phyloP scores from a whole-genome alignment of 2,888 invertebrate species.

The Cataglyphis altisquamis region DNA sequence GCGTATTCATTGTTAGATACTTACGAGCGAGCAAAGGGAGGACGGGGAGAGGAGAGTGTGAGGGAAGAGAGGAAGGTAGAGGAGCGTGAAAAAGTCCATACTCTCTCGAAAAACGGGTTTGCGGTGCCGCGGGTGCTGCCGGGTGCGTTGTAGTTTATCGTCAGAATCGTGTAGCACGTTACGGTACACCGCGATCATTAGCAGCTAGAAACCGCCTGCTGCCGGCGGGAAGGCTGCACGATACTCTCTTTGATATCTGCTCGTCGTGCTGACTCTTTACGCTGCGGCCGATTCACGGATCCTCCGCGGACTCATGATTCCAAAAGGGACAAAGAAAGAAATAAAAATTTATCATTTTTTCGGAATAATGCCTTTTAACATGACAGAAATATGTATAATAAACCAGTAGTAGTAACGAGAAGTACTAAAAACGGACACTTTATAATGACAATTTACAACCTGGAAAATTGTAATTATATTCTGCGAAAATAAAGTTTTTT shows the following conservation, averaged over 20 bases:
- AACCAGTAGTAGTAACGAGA: not conserved
- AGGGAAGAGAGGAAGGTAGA: slow-evolving; percentile 38
- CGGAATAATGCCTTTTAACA: not conserved
- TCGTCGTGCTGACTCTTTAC: slow-evolving; percentile 62
- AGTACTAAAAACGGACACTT: not conserved
- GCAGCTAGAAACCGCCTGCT: slow-evolving; percentile 75
- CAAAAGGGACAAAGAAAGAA: not conserved
- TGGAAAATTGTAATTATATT: not conserved
- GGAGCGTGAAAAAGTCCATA: slow-evolving; percentile 62
- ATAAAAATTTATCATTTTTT: slow-evolving; percentile 23
- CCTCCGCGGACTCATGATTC: slow-evolving; percentile 36
- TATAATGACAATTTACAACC: slow-evolving; percentile 4
- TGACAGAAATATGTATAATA: not conserved
- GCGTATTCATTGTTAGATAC: slow-evolving; percentile 53
- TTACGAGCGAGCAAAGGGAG: slow-evolving; percentile 32
- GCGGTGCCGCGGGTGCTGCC: slow-evolving; percentile 72
- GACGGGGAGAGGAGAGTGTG: slow-evolving; percentile 24
- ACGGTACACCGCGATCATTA: slow-evolving; percentile 80
- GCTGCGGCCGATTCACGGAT: slow-evolving; percentile 73
- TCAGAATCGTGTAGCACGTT: slow-evolving; percentile 77
- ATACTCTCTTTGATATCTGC: slow-evolving; percentile 74
- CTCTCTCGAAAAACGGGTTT: slow-evolving; percentile 75
- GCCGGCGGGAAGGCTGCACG: slow-evolving; percentile 72
- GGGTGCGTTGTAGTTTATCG: slow-evolving; percentile 74
- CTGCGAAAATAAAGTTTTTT: not conserved